Percentiles rank a stretch among this genome's conserved stretches.
Conservation (phyloP, 2,888 invertebrate species). For the Cenopis cana region DNA sequence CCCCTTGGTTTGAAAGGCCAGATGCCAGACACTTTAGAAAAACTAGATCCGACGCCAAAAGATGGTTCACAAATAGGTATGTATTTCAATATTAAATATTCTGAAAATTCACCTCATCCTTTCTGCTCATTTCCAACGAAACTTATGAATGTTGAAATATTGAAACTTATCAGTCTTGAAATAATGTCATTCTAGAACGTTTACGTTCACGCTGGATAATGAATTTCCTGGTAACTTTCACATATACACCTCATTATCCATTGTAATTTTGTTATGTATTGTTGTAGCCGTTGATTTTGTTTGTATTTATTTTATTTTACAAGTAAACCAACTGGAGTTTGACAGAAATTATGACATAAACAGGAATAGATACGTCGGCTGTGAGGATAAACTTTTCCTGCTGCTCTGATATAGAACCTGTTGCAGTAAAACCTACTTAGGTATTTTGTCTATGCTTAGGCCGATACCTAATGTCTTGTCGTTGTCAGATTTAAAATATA, state of each 20-base stretch:
- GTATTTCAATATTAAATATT: too few relatives aligned
- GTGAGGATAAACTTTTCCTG: background rate
- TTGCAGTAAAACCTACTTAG: too few relatives aligned
- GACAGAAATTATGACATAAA: conserved; percentile 29
- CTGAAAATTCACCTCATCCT: background rate
- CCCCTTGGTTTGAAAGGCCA: too few relatives aligned
- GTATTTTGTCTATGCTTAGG: too few relatives aligned
- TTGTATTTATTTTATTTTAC: too few relatives aligned
- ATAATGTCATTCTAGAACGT: conserved; percentile 46
- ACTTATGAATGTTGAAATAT: background rate
- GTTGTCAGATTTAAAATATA: too few relatives aligned
- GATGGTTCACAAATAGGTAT: too few relatives aligned
- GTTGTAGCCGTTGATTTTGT: too few relatives aligned
- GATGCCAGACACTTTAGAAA: too few relatives aligned
- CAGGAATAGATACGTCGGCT: conserved; percentile 2
- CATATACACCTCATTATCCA: background rate
- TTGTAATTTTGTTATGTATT: background rate
- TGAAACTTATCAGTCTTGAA: conserved; percentile 17
- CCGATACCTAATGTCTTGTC: too few relatives aligned
- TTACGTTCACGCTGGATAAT: background rate
- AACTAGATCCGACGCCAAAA: too few relatives aligned
- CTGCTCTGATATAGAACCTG: background rate
- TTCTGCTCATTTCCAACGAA: background rate
- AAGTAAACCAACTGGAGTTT: conserved; percentile 27
- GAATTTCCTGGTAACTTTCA: background rate